Conservation (phyloP, 2,888 invertebrate species). For the Onthophagus sagittarius region DNA sequence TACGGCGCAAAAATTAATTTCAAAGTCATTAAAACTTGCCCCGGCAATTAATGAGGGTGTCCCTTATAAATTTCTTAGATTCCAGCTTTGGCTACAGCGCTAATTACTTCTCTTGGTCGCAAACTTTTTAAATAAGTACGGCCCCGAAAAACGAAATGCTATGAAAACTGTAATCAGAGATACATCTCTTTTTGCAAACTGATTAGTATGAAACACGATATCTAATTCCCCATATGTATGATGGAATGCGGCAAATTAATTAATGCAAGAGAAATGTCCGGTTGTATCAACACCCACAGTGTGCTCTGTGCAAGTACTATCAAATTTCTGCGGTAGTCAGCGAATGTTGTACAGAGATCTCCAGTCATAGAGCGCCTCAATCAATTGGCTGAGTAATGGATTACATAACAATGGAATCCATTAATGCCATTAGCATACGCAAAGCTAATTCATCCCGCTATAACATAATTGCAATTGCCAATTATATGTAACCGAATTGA, state of each 20-base stretch:
- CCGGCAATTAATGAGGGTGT: neutral
- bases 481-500: neutral
- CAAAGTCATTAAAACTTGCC: neutral
- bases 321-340: neutral
- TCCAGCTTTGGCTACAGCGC: neutral
- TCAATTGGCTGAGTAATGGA: neutral
- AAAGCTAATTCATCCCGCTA: neutral
- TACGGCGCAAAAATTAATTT: neutral
- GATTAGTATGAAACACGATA: neutral
- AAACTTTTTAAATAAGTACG: neutral
- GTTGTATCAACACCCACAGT: neutral
- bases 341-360: neutral
- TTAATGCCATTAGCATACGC: neutral
- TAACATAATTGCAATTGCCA: neutral
- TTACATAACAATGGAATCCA: neutral
- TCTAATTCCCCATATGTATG: neutral
- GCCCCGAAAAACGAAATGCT: neutral
- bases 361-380: neutral
- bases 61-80: neutral
- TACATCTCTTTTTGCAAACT: neutral
- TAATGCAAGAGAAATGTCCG: neutral
- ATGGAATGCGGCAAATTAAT: neutral
- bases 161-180: too few relatives aligned
- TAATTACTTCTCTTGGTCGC: neutral
- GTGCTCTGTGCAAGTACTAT: neutral